These are phyloP conservation scores for Pachyseris speciosa DNA, from an alignment of 64 coral and sea anemone genomes.

Conservation along the genomic window DNA sequence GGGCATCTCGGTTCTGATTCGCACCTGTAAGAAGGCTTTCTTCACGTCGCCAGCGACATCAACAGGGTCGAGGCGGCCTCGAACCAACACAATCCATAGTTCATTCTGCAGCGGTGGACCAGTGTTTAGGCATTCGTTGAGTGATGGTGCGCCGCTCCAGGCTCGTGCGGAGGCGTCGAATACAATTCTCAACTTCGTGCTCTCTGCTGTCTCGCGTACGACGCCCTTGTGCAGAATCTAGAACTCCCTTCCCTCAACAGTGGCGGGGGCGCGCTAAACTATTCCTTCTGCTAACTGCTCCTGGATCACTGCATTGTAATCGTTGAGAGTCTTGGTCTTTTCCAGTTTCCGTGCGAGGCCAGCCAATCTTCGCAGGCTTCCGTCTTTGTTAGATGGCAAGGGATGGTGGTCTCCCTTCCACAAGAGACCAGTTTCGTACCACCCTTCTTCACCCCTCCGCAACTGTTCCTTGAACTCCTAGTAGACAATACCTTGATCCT, in stretches of 20 bases:
- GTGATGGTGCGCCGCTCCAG: no score
- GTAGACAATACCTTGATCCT: conserved; percentile 32
- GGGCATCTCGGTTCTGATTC: conserved; percentile 11
- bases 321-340: not conserved
- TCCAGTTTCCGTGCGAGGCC: conserved; percentile 36
- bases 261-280: no score
- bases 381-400: conserved; percentile 47
- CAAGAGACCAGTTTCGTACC: conserved; percentile 60
- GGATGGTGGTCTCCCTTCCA: conserved; percentile 52
- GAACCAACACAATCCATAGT: no score
- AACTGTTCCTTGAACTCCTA: conserved; percentile 57
- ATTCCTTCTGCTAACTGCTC: no score
- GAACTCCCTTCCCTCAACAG: no score
- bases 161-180: no score
- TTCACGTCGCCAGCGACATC: conserved; percentile 38
- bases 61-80: no score
- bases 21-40: conserved; percentile 43
- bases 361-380: conserved; percentile 19
- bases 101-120: conserved; percentile 59
- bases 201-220: no score
- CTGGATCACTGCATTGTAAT: conserved; percentile 55
- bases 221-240: conserved; percentile 64
- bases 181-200: no score
- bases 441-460: conserved; percentile 7
- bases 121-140: conserved; percentile 51